Percentiles rank a stretch among this genome's conserved stretches.
phyloP scores from a whole-genome alignment of 1,140 invertebrate genomes.

The Drosophila nigrodunni region DNA sequence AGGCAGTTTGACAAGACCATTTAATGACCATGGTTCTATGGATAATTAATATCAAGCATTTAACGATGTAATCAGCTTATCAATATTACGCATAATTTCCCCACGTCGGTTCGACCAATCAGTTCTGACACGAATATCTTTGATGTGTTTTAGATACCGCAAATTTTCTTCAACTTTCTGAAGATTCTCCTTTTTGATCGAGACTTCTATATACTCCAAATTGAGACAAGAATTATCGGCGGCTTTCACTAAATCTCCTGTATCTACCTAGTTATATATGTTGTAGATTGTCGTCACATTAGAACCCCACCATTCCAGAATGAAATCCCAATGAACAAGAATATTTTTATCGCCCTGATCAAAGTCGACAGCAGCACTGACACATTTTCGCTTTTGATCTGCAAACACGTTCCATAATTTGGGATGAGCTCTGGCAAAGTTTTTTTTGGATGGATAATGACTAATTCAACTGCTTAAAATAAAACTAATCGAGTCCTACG shows the following conservation, averaged over 20 bases:
- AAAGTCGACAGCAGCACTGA: background rate
- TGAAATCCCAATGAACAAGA: conserved; percentile 1
- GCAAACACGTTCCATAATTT: conserved; percentile 1
- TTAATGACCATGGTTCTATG: background rate
- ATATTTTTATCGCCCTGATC: background rate
- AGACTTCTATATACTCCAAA: background rate
- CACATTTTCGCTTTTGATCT: conserved; percentile 1
- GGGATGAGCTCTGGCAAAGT: conserved; percentile 16
- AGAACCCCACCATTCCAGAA: conserved; percentile 14
- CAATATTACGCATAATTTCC: background rate
- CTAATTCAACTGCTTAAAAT: background rate
- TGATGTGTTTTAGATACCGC: background rate
- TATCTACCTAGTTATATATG: background rate
- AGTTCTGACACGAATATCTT: background rate
- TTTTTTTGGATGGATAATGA: background rate
- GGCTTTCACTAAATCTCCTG: background rate
- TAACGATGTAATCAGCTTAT: conserved; percentile 5
- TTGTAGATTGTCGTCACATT: background rate
- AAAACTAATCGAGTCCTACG: background rate
- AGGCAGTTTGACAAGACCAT: background rate
- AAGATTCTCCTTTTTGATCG: background rate
- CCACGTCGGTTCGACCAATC: background rate
- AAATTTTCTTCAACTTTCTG: background rate
- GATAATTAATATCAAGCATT: background rate
- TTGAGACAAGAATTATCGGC: conserved; percentile 5